Evolutionary conservation across 30 jellyfish, hydroid and myxozoan species (phyloP).

Genomic region (Turritopsis dohrnii): DNA sequence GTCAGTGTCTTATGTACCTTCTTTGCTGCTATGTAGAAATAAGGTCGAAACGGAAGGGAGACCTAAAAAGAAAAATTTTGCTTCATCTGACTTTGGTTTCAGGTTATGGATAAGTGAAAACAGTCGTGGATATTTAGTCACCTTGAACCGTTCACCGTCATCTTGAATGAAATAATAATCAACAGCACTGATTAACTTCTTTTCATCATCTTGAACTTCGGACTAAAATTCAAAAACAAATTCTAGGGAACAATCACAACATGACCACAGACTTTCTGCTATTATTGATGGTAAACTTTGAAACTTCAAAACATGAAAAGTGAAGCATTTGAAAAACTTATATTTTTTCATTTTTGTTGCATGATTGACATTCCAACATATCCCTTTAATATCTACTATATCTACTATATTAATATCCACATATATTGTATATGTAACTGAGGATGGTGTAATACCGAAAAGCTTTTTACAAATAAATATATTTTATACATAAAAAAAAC

Average conservation of each 20-base stretch:
- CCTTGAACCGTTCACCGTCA: constrained; percentile 74
- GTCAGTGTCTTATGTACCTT: constrained; percentile 53
- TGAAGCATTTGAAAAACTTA: too few relatives aligned
- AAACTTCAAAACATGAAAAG: too few relatives aligned
- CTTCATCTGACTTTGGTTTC: background rate
- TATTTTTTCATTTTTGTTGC: too few relatives aligned
- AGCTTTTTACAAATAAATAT: too few relatives aligned
- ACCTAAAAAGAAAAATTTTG: constrained; percentile 37
- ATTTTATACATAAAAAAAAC: too few relatives aligned
- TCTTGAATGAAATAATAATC: constrained; percentile 75
- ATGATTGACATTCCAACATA: too few relatives aligned
- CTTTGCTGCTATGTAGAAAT: constrained; percentile 67
- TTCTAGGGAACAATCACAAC: background rate
- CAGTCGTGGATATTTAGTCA: background rate
- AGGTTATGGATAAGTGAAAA: background rate
- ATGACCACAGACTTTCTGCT: background rate
- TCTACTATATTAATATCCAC: too few relatives aligned
- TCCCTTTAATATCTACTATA: too few relatives aligned
- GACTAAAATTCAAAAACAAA: constrained; percentile 26
- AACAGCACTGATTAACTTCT: constrained; percentile 65
- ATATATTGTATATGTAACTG: too few relatives aligned
- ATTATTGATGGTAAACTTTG: too few relatives aligned
- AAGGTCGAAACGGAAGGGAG: constrained; percentile 69
- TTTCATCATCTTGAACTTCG: constrained; percentile 81
- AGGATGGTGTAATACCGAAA: too few relatives aligned